phyloP scores from a whole-genome alignment of 1,140 invertebrate genomes.

The Zaprionus ghesquierei region DNA sequence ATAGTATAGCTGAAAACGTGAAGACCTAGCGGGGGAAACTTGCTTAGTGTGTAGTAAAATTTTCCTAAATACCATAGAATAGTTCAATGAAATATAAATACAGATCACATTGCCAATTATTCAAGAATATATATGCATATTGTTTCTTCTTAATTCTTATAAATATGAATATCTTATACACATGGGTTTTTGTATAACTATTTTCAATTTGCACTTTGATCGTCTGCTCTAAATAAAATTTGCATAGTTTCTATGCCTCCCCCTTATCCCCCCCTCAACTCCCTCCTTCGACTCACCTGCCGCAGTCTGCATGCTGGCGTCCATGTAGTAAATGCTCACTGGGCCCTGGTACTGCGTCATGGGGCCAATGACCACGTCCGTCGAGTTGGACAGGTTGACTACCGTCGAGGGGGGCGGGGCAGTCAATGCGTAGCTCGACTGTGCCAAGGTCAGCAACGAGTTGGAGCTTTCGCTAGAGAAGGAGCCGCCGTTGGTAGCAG shows the following conservation, averaged over 20 bases:
- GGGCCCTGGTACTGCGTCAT: slow-evolving; percentile 83
- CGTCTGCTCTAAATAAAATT: not conserved
- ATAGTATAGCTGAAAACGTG: not conserved
- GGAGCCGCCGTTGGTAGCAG: not conserved
- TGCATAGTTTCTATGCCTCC: not conserved
- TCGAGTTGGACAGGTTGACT: slow-evolving; percentile 78
- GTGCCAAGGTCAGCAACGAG: slow-evolving; percentile 46
- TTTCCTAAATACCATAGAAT: too few relatives aligned
- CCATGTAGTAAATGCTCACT: slow-evolving; percentile 83
- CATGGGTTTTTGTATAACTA: too few relatives aligned
- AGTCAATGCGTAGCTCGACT: slow-evolving; percentile 64
- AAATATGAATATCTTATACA: too few relatives aligned
- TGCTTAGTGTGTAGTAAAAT: too few relatives aligned
- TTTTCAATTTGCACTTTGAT: not conserved
- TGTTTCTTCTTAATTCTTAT: too few relatives aligned
- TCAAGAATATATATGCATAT: too few relatives aligned
- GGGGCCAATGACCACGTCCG: slow-evolving; percentile 82
- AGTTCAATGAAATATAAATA: too few relatives aligned
- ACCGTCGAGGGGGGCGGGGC: slow-evolving; percentile 73
- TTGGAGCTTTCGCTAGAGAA: not conserved
- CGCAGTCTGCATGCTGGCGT: slow-evolving; percentile 71
- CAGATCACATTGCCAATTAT: too few relatives aligned
- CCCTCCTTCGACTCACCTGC: slow-evolving; percentile 44
- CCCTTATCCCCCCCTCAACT: not conserved
- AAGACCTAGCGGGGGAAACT: not conserved